A percentile compares a stretch with the other conserved stretches of the same genome.
Evolutionary conservation across 2,113 vertebrate genomes (phyloP).

Genomic region (Chionomys nivalis): DNA sequence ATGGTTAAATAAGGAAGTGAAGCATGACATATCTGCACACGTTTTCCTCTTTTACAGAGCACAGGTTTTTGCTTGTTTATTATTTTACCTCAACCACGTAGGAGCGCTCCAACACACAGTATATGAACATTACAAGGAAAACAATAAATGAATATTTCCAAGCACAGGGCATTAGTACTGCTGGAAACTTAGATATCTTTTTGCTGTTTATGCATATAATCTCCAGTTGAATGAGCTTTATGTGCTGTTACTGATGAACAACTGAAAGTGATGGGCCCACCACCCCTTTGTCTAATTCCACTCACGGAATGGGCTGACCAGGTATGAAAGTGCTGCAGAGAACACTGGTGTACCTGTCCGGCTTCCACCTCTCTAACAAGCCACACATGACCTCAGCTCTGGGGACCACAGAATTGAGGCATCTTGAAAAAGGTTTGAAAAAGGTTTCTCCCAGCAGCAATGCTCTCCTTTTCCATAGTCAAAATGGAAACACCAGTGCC

Average conservation of each 20-base stretch:
- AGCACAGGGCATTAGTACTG: neutral
- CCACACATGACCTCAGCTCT: neutral
- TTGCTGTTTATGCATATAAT: neutral
- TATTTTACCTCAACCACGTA: neutral
- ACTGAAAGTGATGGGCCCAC: neutral
- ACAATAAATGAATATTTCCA: neutral
- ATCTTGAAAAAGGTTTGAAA: too few relatives aligned
- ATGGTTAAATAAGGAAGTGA: neutral
- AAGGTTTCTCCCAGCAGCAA: too few relatives aligned
- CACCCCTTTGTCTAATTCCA: neutral
- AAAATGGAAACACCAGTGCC: neutral
- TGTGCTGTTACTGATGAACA: neutral
- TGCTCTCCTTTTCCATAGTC: too few relatives aligned
- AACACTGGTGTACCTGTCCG: neutral
- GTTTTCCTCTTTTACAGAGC: neutral
- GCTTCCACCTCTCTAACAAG: neutral
- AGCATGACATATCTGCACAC: neutral
- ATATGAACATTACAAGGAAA: neutral
- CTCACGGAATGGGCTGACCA: neutral
- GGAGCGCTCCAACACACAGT: neutral
- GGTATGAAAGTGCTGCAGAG: neutral
- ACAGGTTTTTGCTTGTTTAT: neutral
- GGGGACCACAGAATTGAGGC: neutral
- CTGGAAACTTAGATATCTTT: neutral
- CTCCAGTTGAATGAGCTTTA: neutral